Base-by-base conservation (phyloP, 2,797 vertebrate genomes). In the Lepilemur ruficaudatus region DNA sequence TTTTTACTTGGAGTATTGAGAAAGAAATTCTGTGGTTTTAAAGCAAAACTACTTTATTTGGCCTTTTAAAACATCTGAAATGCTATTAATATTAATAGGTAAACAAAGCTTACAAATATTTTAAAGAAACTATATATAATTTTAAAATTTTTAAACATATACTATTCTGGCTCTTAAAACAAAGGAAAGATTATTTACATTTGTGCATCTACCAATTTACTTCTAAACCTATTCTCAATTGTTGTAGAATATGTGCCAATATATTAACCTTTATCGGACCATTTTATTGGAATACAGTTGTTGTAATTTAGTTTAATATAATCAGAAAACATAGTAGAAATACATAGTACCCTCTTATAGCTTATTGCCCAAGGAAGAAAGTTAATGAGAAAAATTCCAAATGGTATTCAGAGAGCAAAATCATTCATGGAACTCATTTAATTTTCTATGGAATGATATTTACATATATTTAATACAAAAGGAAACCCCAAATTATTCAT, bases 1-100 rank as follows among this genome's bases (percentile, higher is more conserved):
- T 89, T 93, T 93, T 91, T 81, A 85, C 35, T 91, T 87, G 80
- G n/a, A 88, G 10, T 91, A 48, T 93, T 95, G n/a, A 96, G 73
- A 89, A 95, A 92, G 7, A 93, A 86, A 93, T 90, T 81, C 18
- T 91, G 20, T 61, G 4, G 50, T 50, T 95, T 98, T 85, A 95
- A 96, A 89, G 59, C 75, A 94, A 95, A 79, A 81, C 14, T 63
- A 69, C 52, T 81, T 89, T 83, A 89, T 94, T 86, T 92, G 63
- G 59, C 6, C 38, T 78, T 95, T 88, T 82, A 23, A 73, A 89
- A 89, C 63, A 63, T 61, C 92, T 85, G 73, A 85, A 97, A 83
- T 69, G 20, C n/a, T 63, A 50, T 94, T 87, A 79, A 87, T 63
- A 50, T 94, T 87, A 79, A 87, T 88, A 90, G 73, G 41, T 90